Evolutionary conservation across 2,797 vertebrate genomes (phyloP).

Genomic region (Rousettus madagascariensis): DNA sequence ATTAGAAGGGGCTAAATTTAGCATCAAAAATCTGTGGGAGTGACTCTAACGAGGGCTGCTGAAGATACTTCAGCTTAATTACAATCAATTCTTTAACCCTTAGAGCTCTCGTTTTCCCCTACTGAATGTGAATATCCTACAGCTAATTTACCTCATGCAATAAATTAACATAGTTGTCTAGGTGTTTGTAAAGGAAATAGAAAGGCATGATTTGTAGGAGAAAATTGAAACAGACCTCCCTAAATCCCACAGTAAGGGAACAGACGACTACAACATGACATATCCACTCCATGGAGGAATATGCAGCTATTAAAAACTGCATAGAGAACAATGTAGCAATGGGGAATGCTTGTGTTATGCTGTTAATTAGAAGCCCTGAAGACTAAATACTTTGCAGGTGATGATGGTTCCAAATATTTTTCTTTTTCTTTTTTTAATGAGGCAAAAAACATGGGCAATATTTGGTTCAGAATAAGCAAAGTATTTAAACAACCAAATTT

Average conservation of each 20-base stretch:
- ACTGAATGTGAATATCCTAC: background rate
- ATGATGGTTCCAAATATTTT: background rate
- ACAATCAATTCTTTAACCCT: slow-evolving; percentile 60
- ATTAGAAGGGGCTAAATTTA: slow-evolving; percentile 69
- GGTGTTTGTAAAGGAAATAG: background rate
- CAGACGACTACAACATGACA: background rate
- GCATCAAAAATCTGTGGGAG: slow-evolving; percentile 56
- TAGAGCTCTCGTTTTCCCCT: background rate
- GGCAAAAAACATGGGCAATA: background rate
- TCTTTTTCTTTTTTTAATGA: background rate
- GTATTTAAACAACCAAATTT: background rate
- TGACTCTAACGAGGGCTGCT: slow-evolving; percentile 41
- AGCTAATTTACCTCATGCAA: background rate
- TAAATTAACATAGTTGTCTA: background rate
- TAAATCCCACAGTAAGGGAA: background rate
- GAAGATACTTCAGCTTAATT: slow-evolving; percentile 63
- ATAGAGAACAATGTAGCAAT: background rate
- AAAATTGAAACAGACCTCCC: slow-evolving; percentile 11
- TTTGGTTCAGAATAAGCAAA: background rate
- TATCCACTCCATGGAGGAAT: background rate
- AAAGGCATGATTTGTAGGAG: background rate
- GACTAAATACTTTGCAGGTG: background rate
- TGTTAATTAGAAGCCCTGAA: background rate
- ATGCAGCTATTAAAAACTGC: background rate
- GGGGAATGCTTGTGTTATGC: background rate